Percentiles rank a stretch among this genome's conserved stretches.
These are phyloP conservation scores for Triops longicaudatus DNA, from an alignment of 1,140 invertebrate species.

Conservation along the genomic window DNA sequence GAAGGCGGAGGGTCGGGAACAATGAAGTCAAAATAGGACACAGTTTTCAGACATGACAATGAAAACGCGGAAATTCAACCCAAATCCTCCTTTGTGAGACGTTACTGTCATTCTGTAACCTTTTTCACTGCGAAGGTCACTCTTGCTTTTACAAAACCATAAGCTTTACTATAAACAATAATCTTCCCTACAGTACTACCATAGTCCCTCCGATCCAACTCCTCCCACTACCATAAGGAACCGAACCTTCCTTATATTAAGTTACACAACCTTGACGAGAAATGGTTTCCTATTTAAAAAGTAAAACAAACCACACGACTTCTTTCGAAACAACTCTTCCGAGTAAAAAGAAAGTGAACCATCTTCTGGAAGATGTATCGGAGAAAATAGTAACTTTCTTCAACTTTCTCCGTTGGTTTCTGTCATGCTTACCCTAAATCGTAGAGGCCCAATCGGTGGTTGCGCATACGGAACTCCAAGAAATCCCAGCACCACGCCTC, in stretches of 20 bases:
- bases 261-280: not conserved
- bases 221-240: not conserved
- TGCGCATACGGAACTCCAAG: conserved; percentile 59
- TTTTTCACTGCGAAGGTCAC: not conserved
- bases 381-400: not conserved
- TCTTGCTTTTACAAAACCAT: not conserved
- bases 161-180: not conserved
- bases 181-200: not conserved
- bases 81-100: conserved; percentile 7
- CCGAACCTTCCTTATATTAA: not conserved
- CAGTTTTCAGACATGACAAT: not conserved
- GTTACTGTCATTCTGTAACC: not conserved
- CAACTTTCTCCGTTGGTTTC: conserved; percentile 4
- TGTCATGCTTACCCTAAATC: conserved; percentile 47
- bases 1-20: not conserved
- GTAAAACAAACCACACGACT: not conserved
- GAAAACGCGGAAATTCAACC: conserved; percentile 12
- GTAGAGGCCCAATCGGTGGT: conserved; percentile 48
- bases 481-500: conserved; percentile 47
- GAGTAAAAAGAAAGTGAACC: not conserved
- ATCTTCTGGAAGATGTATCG: not conserved
- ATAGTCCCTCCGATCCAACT: not conserved
- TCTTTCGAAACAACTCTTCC: not conserved
- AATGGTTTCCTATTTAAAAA: not conserved
- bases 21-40: not conserved